Conservation (phyloP, 1,140 invertebrate species). For the Saccostrea cuccullata region DNA sequence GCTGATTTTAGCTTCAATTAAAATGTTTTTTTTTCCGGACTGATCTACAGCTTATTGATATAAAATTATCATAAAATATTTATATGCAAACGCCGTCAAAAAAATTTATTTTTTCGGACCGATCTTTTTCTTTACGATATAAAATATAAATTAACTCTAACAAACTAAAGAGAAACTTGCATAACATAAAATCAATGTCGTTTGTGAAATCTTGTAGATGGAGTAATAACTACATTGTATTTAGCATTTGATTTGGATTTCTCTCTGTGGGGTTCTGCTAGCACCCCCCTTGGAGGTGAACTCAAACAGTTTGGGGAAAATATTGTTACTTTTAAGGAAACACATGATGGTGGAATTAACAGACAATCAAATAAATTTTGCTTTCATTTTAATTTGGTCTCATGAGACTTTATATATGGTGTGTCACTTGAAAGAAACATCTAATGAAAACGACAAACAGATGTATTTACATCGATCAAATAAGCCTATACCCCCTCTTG, state of each 20-base stretch:
- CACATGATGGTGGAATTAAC: neutral
- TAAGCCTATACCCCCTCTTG: conserved; percentile 13
- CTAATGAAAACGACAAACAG: conserved; percentile 20
- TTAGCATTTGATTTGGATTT: neutral
- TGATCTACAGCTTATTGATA: no score
- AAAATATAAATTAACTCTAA: neutral
- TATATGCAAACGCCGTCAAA: neutral
- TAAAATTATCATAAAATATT: no score
- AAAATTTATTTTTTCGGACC: neutral
- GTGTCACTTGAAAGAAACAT: neutral
- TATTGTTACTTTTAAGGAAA: conserved; percentile 22
- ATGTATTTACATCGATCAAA: conserved; percentile 17
- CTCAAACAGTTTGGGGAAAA: conserved; percentile 5
- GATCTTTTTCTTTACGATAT: neutral
- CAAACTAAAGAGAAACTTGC: neutral
- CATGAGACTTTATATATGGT: neutral
- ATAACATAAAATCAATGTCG: conserved; percentile 2
- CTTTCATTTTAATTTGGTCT: conserved; percentile 5
- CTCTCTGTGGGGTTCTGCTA: conserved; percentile 8
- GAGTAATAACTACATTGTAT: neutral
- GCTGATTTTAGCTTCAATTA: no score
- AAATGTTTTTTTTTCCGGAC: no score
- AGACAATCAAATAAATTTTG: conserved; percentile 23
- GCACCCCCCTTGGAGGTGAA: neutral
- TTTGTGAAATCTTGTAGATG: neutral